These are phyloP conservation scores for Sesamia inferens DNA, from an alignment of 2,888 invertebrate genomes.

Conservation along the genomic window DNA sequence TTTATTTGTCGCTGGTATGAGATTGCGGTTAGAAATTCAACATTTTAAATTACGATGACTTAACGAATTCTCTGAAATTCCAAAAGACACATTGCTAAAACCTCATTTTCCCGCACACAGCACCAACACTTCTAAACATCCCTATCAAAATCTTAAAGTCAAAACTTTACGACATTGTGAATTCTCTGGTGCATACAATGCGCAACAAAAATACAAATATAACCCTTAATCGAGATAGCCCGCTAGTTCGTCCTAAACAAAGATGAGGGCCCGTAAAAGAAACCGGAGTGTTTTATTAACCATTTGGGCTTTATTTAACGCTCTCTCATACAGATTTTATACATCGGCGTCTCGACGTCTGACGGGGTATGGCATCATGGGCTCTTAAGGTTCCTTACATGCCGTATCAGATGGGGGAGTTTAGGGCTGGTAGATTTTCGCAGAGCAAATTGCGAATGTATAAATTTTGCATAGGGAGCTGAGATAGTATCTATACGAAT, in stretches of 20 bases:
- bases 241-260: slow-evolving; percentile 81
- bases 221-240: slow-evolving; percentile 70
- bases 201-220: slow-evolving; percentile 62
- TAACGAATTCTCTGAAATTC: not conserved
- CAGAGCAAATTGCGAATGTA: slow-evolving; percentile 54
- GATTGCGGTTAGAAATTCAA: too few species aligned
- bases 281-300: slow-evolving; percentile 67
- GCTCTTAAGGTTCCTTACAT: slow-evolving; percentile 56
- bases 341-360: slow-evolving; percentile 80
- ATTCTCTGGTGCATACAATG: slow-evolving; percentile 47
- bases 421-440: slow-evolving; percentile 61
- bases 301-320: slow-evolving; percentile 86
- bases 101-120: not conserved
- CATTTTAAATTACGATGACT: too few species aligned
- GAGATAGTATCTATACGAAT: not conserved
- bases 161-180: slow-evolving; percentile 51
- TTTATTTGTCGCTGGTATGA: too few species aligned
- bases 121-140: slow-evolving; percentile 19
- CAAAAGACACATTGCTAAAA: slow-evolving; percentile 13
- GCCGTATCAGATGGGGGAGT: slow-evolving; percentile 62
- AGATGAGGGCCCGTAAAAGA: slow-evolving; percentile 73
- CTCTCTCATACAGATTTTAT: slow-evolving; percentile 86
- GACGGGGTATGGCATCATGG: slow-evolving; percentile 65
- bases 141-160: slow-evolving; percentile 49
- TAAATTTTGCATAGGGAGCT: slow-evolving; percentile 24